A percentile compares a stretch with the other conserved stretches of the same genome.
Conservation (phyloP, 2,113 vertebrate genomes). For the Manacus vitellinus region DNA sequence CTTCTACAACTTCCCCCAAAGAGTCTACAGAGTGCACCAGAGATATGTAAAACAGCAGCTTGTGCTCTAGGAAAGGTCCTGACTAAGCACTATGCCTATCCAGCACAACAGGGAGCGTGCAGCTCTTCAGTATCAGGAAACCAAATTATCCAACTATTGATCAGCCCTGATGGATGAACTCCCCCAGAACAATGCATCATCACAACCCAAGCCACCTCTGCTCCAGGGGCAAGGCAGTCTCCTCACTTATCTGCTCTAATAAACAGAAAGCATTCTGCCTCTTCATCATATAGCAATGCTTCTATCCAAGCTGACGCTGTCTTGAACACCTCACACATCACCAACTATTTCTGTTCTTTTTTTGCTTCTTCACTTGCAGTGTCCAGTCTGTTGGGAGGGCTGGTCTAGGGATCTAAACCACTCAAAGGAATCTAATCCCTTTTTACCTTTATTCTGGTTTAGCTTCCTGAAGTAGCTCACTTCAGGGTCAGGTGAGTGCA, state of each 20-base stretch:
- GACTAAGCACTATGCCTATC: neutral
- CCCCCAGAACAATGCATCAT: neutral
- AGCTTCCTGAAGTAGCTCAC: neutral
- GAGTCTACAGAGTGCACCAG: neutral
- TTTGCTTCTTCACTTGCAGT: neutral
- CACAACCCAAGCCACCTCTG: neutral
- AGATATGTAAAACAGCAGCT: neutral
- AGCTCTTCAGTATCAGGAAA: neutral
- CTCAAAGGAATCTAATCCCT: neutral
- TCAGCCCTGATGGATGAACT: neutral
- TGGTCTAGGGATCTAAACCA: neutral
- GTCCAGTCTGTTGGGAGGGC: neutral
- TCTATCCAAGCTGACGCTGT: neutral
- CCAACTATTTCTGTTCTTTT: neutral
- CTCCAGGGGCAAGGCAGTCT: neutral
- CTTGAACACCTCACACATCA: neutral
- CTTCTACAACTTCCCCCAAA: neutral
- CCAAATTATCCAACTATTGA: accelerated
- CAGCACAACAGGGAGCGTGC: neutral
- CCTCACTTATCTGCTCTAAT: neutral
- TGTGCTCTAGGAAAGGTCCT: neutral
- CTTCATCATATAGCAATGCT: neutral
- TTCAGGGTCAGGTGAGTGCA: neutral
- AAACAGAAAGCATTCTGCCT: neutral
- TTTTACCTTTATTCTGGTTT: neutral